These are phyloP conservation scores for Gymnothorax javanicus DNA, from an alignment of 2,797 vertebrate species.

Conservation along the genomic window DNA sequence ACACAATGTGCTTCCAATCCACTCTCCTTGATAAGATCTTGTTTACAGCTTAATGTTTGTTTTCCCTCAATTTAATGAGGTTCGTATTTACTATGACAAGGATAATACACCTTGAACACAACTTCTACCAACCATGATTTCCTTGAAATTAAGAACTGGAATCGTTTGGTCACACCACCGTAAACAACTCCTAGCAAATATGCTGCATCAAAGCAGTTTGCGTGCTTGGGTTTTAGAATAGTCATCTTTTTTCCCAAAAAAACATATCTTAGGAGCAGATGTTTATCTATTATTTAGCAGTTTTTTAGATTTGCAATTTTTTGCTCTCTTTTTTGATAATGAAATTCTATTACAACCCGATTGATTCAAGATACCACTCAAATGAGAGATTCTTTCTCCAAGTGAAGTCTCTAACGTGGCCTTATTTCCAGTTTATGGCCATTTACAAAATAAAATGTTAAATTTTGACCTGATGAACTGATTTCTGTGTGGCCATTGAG, in stretches of 20 bases:
- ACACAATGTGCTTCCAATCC: not conserved
- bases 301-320: constrained; percentile 65
- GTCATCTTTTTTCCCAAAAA: constrained; percentile 59
- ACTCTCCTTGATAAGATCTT: not conserved
- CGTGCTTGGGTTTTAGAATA: constrained; percentile 51
- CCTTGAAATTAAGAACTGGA: constrained; percentile 66
- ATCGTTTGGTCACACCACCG: constrained; percentile 70
- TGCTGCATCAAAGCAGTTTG: constrained; percentile 65
- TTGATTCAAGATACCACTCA: constrained; percentile 64
- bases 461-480: constrained; percentile 45
- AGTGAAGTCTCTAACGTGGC: constrained; percentile 63
- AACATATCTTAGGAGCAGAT: constrained; percentile 72
- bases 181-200: constrained; percentile 71
- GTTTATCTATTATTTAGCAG: constrained; percentile 70
- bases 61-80: constrained; percentile 30
- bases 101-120: constrained; percentile 54
- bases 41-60: not conserved
- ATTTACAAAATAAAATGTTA: constrained; percentile 63
- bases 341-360: constrained; percentile 36
- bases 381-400: constrained; percentile 62
- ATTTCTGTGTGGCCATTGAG: constrained; percentile 52
- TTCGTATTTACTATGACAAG: constrained; percentile 51
- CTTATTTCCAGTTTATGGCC: constrained; percentile 70
- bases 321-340: constrained; percentile 56
- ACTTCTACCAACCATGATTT: constrained; percentile 61